Conservation (phyloP, 2,888 invertebrate species). For the Thalpophila matura region DNA sequence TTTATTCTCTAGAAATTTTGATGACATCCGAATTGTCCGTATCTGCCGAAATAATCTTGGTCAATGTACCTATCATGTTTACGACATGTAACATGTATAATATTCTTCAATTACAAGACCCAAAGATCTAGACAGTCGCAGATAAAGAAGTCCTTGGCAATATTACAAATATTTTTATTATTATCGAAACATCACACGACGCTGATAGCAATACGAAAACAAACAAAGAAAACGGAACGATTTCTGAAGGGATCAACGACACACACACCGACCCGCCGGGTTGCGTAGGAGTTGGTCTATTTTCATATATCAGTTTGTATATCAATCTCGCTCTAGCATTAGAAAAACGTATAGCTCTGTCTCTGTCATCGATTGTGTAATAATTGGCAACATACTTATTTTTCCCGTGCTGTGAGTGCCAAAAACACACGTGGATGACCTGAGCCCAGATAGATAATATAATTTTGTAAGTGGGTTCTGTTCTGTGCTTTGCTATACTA, state of each 20-base stretch:
- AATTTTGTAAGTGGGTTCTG: constrained; percentile 48
- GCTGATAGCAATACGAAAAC: constrained; percentile 75
- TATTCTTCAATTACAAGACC: constrained; percentile 21
- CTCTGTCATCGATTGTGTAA: constrained; percentile 82
- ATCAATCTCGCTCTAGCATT: constrained; percentile 69
- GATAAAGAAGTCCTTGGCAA: constrained; percentile 55
- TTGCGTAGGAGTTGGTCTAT: constrained; percentile 88
- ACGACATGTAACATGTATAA: background rate
- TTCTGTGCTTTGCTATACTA: constrained; percentile 28
- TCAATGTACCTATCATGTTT: constrained; percentile 16
- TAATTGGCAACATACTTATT: constrained; percentile 84
- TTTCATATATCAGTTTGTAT: constrained; percentile 80
- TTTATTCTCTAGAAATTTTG: constrained; percentile 13
- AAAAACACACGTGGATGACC: constrained; percentile 86
- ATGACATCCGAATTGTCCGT: constrained; percentile 8
- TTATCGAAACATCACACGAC: constrained; percentile 42
- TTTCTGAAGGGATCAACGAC: constrained; percentile 87
- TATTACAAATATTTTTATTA: constrained; percentile 50
- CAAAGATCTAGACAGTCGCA: constrained; percentile 20
- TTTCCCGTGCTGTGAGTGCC: constrained; percentile 78
- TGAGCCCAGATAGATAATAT: constrained; percentile 67
- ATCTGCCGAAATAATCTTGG: background rate
- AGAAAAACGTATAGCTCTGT: constrained; percentile 61
- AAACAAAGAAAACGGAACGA: constrained; percentile 71
- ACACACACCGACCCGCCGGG: constrained; percentile 74